Percentiles rank a stretch among this genome's conserved stretches.
Conservation (phyloP, 2,888 invertebrate genomes). For the Aphidius colemani region DNA sequence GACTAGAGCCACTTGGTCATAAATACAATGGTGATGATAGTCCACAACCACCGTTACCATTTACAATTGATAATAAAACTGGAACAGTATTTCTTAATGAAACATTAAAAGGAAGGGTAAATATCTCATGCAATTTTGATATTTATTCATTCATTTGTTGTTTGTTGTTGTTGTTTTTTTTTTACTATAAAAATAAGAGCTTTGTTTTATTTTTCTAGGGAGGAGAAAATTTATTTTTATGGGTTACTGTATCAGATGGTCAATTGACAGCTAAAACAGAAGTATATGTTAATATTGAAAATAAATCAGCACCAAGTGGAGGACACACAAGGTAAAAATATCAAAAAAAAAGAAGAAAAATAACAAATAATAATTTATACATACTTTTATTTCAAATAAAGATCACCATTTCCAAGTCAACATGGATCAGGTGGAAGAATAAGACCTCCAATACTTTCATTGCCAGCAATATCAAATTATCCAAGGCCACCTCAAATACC, state of each 20-base stretch:
- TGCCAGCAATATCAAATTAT: constrained; percentile 48
- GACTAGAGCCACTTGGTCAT: constrained; percentile 68
- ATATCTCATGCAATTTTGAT: no score
- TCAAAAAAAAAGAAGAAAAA: neutral
- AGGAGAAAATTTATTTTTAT: constrained; percentile 70
- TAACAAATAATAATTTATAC: neutral
- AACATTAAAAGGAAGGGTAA: constrained; percentile 65
- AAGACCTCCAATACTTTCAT: constrained; percentile 46
- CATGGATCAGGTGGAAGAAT: constrained; percentile 44
- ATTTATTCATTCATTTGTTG: no score
- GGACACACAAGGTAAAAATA: constrained; percentile 46
- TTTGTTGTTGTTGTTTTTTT: neutral
- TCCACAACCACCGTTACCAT: constrained; percentile 67
- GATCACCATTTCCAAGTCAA: constrained; percentile 40
- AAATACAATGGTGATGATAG: constrained; percentile 46
- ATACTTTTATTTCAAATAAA: constrained; percentile 17
- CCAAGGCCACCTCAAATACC: constrained; percentile 42
- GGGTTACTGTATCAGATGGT: constrained; percentile 72
- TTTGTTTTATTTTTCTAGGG: constrained; percentile 62
- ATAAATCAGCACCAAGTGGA: constrained; percentile 52
- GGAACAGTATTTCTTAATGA: constrained; percentile 82
- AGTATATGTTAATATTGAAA: constrained; percentile 69
- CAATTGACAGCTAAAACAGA: constrained; percentile 69
- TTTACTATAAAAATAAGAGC: neutral
- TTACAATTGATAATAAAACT: constrained; percentile 74